These are phyloP conservation scores for Siniperca undulata DNA, from an alignment of 2,797 vertebrate species.

Conservation along the genomic window DNA sequence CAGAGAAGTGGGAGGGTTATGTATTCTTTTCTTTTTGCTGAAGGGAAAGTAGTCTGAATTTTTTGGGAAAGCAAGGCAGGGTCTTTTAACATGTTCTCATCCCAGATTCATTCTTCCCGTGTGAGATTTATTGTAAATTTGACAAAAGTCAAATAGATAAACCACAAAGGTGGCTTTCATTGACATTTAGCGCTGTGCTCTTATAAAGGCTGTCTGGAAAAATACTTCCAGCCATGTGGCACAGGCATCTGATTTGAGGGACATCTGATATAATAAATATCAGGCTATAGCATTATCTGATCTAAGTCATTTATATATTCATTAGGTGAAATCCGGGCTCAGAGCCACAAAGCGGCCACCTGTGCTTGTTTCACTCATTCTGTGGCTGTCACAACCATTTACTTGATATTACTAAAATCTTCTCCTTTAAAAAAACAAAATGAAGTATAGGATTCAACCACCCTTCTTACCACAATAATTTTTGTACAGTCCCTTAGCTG, in stretches of 20 bases:
- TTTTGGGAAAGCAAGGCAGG: background rate
- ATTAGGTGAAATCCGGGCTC: background rate
- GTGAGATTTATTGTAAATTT: background rate
- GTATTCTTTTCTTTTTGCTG: background rate
- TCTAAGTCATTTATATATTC: background rate
- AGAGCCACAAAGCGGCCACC: background rate
- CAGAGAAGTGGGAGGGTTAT: background rate
- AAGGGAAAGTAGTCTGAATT: background rate
- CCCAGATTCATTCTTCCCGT: background rate
- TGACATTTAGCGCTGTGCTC: background rate
- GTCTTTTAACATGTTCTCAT: background rate
- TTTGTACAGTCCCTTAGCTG: conserved; percentile 13
- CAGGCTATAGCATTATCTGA: background rate
- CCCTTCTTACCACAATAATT: background rate
- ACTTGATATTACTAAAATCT: background rate
- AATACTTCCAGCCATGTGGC: background rate
- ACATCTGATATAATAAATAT: background rate
- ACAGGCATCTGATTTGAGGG: background rate
- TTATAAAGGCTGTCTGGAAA: background rate
- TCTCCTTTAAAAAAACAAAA: background rate
- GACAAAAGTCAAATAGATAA: background rate
- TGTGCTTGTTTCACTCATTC: background rate
- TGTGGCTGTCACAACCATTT: background rate
- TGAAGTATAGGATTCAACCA: background rate
- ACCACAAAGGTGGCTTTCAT: background rate